Evolutionary conservation across 2,113 vertebrate species (phyloP), one percentile per base, ranked within the genome.

Genomic region (Lipophrys pholis): DNA sequence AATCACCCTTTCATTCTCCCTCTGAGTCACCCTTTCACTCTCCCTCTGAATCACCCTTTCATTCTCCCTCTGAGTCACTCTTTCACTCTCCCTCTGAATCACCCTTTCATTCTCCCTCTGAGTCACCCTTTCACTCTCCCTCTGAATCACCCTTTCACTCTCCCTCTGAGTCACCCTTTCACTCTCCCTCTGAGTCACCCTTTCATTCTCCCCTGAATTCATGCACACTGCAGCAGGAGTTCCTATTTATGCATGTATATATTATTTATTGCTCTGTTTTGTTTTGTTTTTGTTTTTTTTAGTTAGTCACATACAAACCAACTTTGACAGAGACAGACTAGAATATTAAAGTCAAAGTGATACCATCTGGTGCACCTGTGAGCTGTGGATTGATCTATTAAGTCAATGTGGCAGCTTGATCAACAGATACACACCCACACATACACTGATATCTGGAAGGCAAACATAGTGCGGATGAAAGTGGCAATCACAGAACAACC

Each of bases 311-410:
- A 55, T 30, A 60, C 53, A 75, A 67, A 68, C 43, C 21, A 46
- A 41, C 46, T 40, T 30, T 43, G n/a, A 61, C 76, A 78, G 36
- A 55, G 11, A 76, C 15, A 43, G 61, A 46, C 50, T 61, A 8
- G 45, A 42, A 74, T 80, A 66, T 80, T 64, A 74, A 80, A 76
- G 76, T 63, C n/a, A 4, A 60, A 73, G 55, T 72, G 73, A 79
- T 80, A 61, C 66, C 81, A 84, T 86, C 79, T 84, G 86, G 74
- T 78, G 62, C 60, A 73, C 69, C 83, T 79, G 76, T 45, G 35
- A 84, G 78, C 73, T 73, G 81, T 70, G 57, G 83, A 86, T 81
- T 84, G 78, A 81, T 87, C 78, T 65, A 49, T 54, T 83, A 78
- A 85, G 68, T 81, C 82, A 66, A 58, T 57, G 80, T 84, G 72